phyloP scores from a whole-genome alignment of 2,113 vertebrate genomes.

The Erinaceus europaeus region DNA sequence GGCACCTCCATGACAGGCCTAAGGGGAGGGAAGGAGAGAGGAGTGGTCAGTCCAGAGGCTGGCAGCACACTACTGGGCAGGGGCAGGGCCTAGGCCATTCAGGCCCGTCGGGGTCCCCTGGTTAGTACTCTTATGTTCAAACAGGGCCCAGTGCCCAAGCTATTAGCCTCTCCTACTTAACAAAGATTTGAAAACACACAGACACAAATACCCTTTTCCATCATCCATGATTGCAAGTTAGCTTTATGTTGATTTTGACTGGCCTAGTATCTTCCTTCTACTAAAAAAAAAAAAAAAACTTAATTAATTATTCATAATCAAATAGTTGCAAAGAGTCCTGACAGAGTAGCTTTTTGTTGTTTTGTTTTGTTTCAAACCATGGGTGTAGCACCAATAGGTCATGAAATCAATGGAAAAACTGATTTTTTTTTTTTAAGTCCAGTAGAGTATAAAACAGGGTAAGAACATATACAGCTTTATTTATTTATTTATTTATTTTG shows the following conservation, averaged over 20 bases:
- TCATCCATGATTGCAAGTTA: slow-evolving; percentile 7
- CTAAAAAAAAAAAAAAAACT: no score
- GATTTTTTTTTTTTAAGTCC: background rate
- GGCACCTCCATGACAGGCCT: slow-evolving; percentile 99
- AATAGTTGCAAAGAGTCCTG: background rate
- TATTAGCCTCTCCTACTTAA: background rate
- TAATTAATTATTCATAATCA: background rate
- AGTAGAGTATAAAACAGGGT: background rate
- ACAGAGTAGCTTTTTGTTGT: no score
- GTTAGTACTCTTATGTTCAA: background rate
- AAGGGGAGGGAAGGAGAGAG: background rate
- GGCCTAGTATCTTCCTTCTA: background rate
- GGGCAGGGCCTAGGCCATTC: background rate
- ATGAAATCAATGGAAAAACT: background rate
- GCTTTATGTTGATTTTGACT: slow-evolving; percentile 39
- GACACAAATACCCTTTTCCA: background rate
- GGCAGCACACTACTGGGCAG: background rate
- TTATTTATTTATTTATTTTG: no score
- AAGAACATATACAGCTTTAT: background rate
- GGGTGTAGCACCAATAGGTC: background rate
- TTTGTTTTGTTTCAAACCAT: background rate
- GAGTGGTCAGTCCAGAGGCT: background rate
- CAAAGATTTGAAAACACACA: background rate
- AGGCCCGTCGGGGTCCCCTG: background rate
- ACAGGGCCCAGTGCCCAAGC: background rate